Evolutionary conservation across 1,140 invertebrate species (phyloP), one percentile per base, ranked within the genome.

Genomic region (Aphelenchoides fujianensis): DNA sequence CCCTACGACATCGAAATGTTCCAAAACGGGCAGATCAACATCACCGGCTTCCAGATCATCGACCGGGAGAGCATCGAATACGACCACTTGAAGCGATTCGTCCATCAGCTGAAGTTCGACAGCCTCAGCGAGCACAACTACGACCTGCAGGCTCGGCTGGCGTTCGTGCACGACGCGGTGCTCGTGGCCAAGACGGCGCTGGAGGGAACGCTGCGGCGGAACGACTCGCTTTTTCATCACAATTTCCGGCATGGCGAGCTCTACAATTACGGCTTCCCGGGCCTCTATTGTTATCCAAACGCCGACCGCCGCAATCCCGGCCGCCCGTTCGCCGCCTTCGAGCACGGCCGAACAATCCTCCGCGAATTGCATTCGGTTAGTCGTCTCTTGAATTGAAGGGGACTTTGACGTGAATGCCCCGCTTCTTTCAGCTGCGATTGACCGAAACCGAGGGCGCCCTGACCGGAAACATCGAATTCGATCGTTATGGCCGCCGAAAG

Each of bases 21-120:
- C 62, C 75, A 82, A 62, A 84, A 85, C 63, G 85, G 85, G 30
- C 84, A 85, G 34, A 86, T 85, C 16, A 86, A 86, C 69, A 84
- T 86, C 9, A 86, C 85, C 5, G 85, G 85, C 0, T 86, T 86
- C 69, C 85, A 86, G 53, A 74, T 74, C 2, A 36, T 62, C n/a
- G 52, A 54, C 9, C 32, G 72, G 16, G 70, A 74, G 59, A 34
- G 30, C 31, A 30, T n/a, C 53, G 68, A 75, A 34, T 67, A 54
- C 55, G 32, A 32, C 32, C 34, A 27, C n/a, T 62, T 72, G 27
- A 71, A 72, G 52, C 61, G 69, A 12, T 77, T 66, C 34, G 23
- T 66, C 53, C 63, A 66, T 66, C 41, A 76, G 34, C 23, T 75
- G 67, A 70, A 74, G 32, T 59, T 36, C 57, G 67, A 62, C 28